Percentiles rank a stretch among this genome's conserved stretches.
These are phyloP conservation scores for Triplophysa siluroides DNA, from an alignment of 2,113 vertebrate species.

Conservation along the genomic window DNA sequence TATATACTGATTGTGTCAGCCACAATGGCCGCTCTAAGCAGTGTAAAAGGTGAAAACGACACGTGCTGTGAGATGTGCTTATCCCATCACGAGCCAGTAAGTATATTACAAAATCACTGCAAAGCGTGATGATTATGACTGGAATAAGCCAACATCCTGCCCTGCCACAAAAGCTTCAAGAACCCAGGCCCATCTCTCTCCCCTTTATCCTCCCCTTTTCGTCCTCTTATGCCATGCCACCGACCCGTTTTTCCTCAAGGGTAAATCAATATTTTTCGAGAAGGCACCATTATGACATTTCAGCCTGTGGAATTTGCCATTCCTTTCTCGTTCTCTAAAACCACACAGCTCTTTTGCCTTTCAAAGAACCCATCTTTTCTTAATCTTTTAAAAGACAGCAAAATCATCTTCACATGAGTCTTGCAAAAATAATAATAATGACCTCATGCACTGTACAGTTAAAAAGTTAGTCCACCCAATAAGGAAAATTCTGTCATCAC, in stretches of 20 bases:
- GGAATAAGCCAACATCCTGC: conserved; percentile 70
- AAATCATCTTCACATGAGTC: conserved; percentile 28
- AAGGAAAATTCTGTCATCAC: background rate
- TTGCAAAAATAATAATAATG: background rate
- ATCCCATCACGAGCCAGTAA: conserved; percentile 74
- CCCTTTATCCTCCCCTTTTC: conserved; percentile 5
- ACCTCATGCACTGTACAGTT: background rate
- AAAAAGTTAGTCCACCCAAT: background rate
- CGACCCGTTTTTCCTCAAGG: conserved; percentile 27
- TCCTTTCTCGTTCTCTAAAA: conserved; percentile 42
- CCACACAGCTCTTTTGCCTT: conserved; percentile 49
- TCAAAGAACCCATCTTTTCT: conserved; percentile 49
- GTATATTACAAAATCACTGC: conserved; percentile 78
- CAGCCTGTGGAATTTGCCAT: conserved; percentile 44
- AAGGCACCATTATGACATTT: conserved; percentile 25
- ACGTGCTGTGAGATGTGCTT: conserved; percentile 72
- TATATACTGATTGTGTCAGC: conserved; percentile 69
- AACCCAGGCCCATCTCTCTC: conserved; percentile 31
- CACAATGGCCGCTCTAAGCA: conserved; percentile 76
- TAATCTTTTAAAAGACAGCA: conserved; percentile 41
- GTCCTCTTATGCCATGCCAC: background rate
- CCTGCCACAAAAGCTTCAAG: conserved; percentile 61
- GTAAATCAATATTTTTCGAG: conserved; percentile 42
- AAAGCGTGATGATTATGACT: conserved; percentile 77
- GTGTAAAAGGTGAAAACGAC: conserved; percentile 74